Evolutionary conservation across 2,888 invertebrate species (phyloP).

Genomic region (Acanthacorydalis orientalis): DNA sequence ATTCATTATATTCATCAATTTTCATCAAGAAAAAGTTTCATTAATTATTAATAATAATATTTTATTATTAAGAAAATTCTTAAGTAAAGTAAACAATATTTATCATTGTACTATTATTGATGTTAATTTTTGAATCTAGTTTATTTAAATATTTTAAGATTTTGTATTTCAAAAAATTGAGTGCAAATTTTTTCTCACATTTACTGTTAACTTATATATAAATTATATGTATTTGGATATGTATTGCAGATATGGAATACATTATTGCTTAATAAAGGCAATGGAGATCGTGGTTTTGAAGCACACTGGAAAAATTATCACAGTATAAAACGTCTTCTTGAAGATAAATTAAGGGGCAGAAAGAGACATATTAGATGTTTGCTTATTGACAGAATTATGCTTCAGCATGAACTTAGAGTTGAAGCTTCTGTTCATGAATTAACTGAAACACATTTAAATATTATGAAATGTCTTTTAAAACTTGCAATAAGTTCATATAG

Average conservation of each 20-base stretch:
- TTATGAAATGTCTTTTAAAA: constrained; percentile 42
- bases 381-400: constrained; percentile 43
- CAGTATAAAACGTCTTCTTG: constrained; percentile 40
- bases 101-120: no score
- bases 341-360: constrained; percentile 43
- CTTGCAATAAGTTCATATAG: constrained; percentile 51
- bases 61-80: no score
- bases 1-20: no score
- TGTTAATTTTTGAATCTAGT: no score
- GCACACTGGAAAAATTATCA: constrained; percentile 48
- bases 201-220: neutral
- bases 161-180: no score
- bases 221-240: constrained; percentile 2
- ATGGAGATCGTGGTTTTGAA: constrained; percentile 37
- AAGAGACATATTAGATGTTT: constrained; percentile 43
- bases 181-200: no score
- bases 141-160: no score
- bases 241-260: constrained; percentile 48
- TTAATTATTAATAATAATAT: no score
- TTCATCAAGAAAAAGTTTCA: no score
- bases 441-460: constrained; percentile 40
- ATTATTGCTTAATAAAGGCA: constrained; percentile 35
- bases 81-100: no score
- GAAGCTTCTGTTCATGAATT: constrained; percentile 28
- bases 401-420: constrained; percentile 44